Evolutionary conservation across 2,888 invertebrate species (phyloP), one percentile per base, ranked within the genome.

Genomic region (Limnephilus auricula): DNA sequence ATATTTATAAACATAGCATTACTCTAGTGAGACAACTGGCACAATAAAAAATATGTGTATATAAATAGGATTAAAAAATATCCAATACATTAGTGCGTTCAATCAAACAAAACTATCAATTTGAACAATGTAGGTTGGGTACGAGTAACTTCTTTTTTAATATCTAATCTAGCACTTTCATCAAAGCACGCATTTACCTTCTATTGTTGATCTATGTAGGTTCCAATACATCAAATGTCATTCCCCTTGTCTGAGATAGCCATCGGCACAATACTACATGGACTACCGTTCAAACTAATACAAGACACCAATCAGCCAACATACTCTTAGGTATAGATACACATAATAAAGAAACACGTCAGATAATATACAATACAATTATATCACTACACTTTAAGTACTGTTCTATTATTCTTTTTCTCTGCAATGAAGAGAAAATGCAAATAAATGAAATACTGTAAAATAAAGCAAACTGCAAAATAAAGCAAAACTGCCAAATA

Each of bases 191-290:
- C 50, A 65, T 65, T 65, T 65, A 65, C 50, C 50, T 18, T 25
- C 25, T 25, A 65, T 65, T 65, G 50, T 65, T 65, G 50, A 65
- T 65, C 50, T 65, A 65, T 65, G 50, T 25, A 18, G 32, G 82
- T 82, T 82, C 82, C 34, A 82, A 82, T 82, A 32, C 82, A 82
- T 82, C 82, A 82, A 82, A 82, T 31, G 82, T 82, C 82, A 34
- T 15, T 82, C 82, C 34, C 34, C 31, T 18, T 82, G 82, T 82
- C 82, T 32, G 32, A 82, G 82, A 82, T 82, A 82, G 34, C 82
- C 82, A 82, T 82, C 82, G 18, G 15, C 13, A 18, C 12, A 30
- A 6, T 31, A 15, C 18, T 65, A 65, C 50, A 18, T 6, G 25
- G 50, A 18, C 84, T 84, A 40, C 84, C 84, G 84, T 84, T 40